phyloP scores from a whole-genome alignment of 1,140 invertebrate genomes.

The Lysiphlebus fabarum region DNA sequence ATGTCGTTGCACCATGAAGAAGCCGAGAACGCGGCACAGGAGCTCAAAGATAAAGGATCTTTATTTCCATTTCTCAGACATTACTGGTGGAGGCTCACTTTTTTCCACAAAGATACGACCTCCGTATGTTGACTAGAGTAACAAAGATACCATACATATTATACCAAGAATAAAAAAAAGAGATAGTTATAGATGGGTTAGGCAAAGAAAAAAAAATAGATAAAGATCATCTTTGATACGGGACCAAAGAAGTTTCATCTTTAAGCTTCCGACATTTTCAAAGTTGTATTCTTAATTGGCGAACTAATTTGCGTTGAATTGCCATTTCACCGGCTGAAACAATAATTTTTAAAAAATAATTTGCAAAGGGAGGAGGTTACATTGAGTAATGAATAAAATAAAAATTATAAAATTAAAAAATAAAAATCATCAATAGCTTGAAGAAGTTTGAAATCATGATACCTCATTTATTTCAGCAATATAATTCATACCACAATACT shows the following conservation, averaged over 20 bases:
- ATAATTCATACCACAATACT: background rate
- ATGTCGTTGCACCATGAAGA: slow-evolving; percentile 18
- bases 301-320: slow-evolving; percentile 24
- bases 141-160: no score
- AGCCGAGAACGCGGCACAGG: slow-evolving; percentile 23
- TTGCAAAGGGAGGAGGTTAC: background rate
- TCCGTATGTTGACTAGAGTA: background rate
- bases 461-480: background rate
- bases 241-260: background rate
- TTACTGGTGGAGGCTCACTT: slow-evolving; percentile 18
- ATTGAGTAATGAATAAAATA: background rate
- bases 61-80: slow-evolving; percentile 32
- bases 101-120: slow-evolving; percentile 20
- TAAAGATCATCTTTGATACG: slow-evolving; percentile 32
- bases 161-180: slow-evolving; percentile 4
- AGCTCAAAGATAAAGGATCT: slow-evolving; percentile 35
- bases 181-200: slow-evolving; percentile 1
- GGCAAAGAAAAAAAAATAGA: slow-evolving; percentile 4
- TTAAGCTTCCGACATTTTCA: slow-evolving; percentile 5
- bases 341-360: slow-evolving; percentile 13
- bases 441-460: slow-evolving; percentile 1
- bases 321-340: slow-evolving; percentile 12
- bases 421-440: background rate
- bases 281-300: slow-evolving; percentile 24
- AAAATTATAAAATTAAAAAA: background rate